These are phyloP conservation scores for Patella pellucida DNA, from an alignment of 2,888 invertebrate genomes.

Conservation along the genomic window DNA sequence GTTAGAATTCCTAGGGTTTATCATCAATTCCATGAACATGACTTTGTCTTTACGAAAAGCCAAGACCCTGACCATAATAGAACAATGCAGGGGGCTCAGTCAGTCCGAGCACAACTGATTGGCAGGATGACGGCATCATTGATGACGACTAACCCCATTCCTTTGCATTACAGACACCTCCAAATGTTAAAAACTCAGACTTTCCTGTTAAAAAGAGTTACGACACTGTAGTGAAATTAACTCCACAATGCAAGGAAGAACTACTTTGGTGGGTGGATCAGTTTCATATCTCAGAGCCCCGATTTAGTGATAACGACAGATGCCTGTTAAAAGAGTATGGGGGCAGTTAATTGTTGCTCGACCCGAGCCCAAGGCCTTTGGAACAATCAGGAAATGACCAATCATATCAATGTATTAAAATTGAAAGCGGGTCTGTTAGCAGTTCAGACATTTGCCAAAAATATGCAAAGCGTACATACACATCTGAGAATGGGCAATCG, in stretches of 20 bases:
- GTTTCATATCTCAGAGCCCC: no score
- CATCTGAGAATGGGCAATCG: no score
- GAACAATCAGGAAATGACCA: no score
- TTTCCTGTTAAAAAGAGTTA: background rate
- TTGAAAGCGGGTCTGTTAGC: no score
- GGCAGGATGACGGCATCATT: conserved; percentile 22
- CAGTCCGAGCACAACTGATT: conserved; percentile 14
- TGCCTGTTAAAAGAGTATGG: no score
- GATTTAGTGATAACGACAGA: no score
- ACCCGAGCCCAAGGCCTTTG: no score
- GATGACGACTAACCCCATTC: conserved; percentile 9
- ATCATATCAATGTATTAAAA: no score
- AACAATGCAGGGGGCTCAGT: conserved; percentile 12
- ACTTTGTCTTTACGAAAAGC: conserved; percentile 10
- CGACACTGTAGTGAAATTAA: background rate
- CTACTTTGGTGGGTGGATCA: conserved; percentile 23
- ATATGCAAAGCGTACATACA: no score
- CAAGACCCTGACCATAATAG: conserved; percentile 9
- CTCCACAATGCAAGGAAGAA: conserved; percentile 14
- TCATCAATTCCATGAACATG: conserved; percentile 18
- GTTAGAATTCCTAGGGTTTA: conserved; percentile 25
- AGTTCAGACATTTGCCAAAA: no score
- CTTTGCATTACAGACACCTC: conserved; percentile 22
- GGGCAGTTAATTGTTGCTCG: no score
- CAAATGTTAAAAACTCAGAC: conserved; percentile 25